Evolutionary conservation across 1,140 invertebrate genomes (phyloP).

Genomic region (Heliothis virescens): DNA sequence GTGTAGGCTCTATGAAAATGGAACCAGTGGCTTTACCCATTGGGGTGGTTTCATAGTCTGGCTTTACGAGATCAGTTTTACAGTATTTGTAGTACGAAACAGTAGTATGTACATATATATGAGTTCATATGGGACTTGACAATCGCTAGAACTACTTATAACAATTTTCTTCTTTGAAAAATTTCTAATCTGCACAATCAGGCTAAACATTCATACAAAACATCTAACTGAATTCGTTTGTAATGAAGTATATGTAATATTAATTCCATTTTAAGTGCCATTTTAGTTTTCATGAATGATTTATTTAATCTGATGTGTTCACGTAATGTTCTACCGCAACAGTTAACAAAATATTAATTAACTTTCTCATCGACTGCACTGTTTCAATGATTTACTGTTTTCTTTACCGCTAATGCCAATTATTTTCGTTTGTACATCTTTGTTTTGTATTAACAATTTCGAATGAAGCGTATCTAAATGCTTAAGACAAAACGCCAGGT

Average conservation of each 20-base stretch:
- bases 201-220: too few species aligned
- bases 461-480: slow-evolving; percentile 3
- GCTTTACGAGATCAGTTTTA: too few species aligned
- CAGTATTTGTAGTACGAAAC: too few species aligned
- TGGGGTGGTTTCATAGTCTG: too few species aligned
- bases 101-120: too few species aligned
- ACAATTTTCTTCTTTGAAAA: too few species aligned
- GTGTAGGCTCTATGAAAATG: too few species aligned
- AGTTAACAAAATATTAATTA: slow-evolving; percentile 50
- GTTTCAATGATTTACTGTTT: slow-evolving; percentile 55
- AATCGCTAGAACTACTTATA: too few species aligned
- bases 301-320: slow-evolving; percentile 14
- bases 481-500: background rate
- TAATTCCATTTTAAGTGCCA: background rate
- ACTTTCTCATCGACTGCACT: slow-evolving; percentile 59
- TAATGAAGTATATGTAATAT: background rate
- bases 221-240: too few species aligned
- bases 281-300: background rate
- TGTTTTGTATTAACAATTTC: slow-evolving; percentile 32
- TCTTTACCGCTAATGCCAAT: slow-evolving; percentile 51
- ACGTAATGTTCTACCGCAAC: slow-evolving; percentile 1
- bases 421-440: slow-evolving; percentile 17
- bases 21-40: too few species aligned
- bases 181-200: too few species aligned
- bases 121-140: too few species aligned